Evolutionary conservation across 2,113 vertebrate species (phyloP).

Genomic region (Ornithorhynchus anatinus): DNA sequence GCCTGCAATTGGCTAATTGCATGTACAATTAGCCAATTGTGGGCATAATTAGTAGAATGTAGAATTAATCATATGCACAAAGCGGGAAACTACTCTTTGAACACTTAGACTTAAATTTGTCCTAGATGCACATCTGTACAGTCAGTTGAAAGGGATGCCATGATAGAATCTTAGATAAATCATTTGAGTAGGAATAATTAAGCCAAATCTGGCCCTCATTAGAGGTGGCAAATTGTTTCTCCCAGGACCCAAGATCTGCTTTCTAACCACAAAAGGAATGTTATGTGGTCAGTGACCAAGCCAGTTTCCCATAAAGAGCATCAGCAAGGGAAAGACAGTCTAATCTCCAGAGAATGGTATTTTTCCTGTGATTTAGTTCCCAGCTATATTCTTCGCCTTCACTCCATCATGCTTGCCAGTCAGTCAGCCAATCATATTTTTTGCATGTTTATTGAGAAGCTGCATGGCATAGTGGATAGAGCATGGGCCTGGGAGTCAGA

Average conservation of each 20-base stretch:
- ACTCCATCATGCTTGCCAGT: too few relatives aligned
- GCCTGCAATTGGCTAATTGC: slow-evolving; percentile 64
- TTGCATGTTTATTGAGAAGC: too few relatives aligned
- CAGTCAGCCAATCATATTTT: too few relatives aligned
- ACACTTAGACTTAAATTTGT: slow-evolving; percentile 29
- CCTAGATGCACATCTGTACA: slow-evolving; percentile 46
- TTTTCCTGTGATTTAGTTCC: background rate
- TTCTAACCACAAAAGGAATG: background rate
- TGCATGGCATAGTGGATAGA: too few relatives aligned
- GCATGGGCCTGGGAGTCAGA: too few relatives aligned
- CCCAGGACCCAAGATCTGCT: background rate
- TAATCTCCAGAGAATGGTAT: background rate
- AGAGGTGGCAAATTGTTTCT: background rate
- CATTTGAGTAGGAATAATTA: slow-evolving; percentile 26
- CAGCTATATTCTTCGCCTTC: background rate
- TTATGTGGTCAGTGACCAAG: background rate
- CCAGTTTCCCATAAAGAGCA: background rate
- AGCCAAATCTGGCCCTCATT: background rate
- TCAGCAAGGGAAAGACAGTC: background rate
- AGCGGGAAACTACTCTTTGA: slow-evolving; percentile 46
- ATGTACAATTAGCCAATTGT: slow-evolving; percentile 56
- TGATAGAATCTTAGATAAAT: slow-evolving; percentile 6
- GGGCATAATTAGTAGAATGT: slow-evolving; percentile 48
- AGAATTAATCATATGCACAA: slow-evolving; percentile 53
- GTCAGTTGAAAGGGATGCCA: slow-evolving; percentile 25